Percentiles rank a stretch among this genome's conserved stretches.
Conservation (phyloP, 2,888 invertebrate species). For the Eumerus sabulonum region DNA sequence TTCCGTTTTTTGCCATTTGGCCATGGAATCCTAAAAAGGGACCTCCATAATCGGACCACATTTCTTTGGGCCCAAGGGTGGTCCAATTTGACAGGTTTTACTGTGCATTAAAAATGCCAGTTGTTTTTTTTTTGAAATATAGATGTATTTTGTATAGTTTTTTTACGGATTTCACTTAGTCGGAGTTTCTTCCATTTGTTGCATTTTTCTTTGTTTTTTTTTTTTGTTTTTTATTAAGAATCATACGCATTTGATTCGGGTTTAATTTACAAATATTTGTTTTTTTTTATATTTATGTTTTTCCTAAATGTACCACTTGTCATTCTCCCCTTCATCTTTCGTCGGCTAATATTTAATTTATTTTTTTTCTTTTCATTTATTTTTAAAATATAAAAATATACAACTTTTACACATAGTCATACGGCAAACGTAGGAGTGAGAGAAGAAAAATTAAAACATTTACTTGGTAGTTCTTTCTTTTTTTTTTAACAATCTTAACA, state of each 20-base stretch:
- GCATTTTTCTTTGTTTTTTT: slow-evolving; percentile 7
- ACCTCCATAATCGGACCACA: too few species aligned
- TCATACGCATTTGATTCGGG: slow-evolving; percentile 36
- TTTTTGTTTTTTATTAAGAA: slow-evolving; percentile 29
- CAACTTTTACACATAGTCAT: slow-evolving; percentile 66
- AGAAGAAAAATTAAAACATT: slow-evolving; percentile 54
- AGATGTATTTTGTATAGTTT: slow-evolving; percentile 48
- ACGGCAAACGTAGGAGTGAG: slow-evolving; percentile 56
- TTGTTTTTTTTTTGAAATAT: slow-evolving; percentile 29
- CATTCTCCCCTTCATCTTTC: slow-evolving; percentile 20
- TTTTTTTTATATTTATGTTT: slow-evolving; percentile 42
- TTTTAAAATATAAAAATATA: slow-evolving; percentile 67
- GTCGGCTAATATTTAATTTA: slow-evolving; percentile 47
- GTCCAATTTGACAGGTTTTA: too few species aligned
- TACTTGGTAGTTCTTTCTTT: slow-evolving; percentile 47
- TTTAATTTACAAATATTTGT: slow-evolving; percentile 41
- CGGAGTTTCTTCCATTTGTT: slow-evolving; percentile 33
- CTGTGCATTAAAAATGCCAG: too few species aligned
- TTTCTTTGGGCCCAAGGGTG: too few species aligned
- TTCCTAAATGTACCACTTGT: slow-evolving; percentile 31
- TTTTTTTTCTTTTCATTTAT: slow-evolving; percentile 16
- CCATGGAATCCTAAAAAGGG: too few species aligned
- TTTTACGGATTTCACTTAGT: slow-evolving; percentile 63
- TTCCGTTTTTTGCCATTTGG: too few species aligned
- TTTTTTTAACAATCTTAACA: slow-evolving; percentile 62